Evolutionary conservation across 2,888 invertebrate genomes (phyloP).

Genomic region (Hypolimnas misippus): DNA sequence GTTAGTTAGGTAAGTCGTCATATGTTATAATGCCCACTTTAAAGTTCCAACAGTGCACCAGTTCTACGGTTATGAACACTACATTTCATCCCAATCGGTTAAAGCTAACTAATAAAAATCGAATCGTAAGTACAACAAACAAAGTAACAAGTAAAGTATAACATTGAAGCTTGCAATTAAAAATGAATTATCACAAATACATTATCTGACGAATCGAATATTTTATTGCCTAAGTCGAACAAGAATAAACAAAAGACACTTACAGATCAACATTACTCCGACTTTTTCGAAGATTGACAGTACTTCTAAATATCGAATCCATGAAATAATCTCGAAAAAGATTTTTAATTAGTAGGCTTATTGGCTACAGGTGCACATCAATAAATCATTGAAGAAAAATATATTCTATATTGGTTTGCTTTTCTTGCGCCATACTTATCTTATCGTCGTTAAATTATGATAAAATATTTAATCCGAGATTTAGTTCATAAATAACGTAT

Average conservation of each 20-base stretch:
- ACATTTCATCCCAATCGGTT: too few species aligned
- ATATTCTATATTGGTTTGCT: constrained; percentile 11
- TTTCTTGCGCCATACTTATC: constrained; percentile 27
- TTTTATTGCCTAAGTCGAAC: too few species aligned
- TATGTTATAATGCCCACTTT: too few species aligned
- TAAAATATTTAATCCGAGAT: constrained; percentile 36
- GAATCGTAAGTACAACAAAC: too few species aligned
- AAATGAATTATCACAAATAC: too few species aligned
- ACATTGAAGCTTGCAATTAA: too few species aligned
- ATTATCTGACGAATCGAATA: neutral
- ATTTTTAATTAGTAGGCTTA: constrained; percentile 7
- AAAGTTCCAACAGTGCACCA: too few species aligned
- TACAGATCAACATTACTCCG: constrained; percentile 22
- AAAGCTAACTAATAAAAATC: too few species aligned
- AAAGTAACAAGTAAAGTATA: too few species aligned
- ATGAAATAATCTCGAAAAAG: constrained; percentile 14
- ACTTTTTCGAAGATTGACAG: constrained; percentile 12
- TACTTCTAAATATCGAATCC: constrained; percentile 27
- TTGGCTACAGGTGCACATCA: neutral
- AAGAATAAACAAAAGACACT: constrained; percentile 14
- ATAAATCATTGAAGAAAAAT: constrained; percentile 22
- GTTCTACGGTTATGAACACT: too few species aligned
- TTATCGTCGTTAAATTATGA: constrained; percentile 35
- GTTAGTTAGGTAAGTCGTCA: too few species aligned
- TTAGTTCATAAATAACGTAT: too few species aligned